phyloP scores from a whole-genome alignment of 2,113 vertebrate genomes.

The Seriola rivoliana region DNA sequence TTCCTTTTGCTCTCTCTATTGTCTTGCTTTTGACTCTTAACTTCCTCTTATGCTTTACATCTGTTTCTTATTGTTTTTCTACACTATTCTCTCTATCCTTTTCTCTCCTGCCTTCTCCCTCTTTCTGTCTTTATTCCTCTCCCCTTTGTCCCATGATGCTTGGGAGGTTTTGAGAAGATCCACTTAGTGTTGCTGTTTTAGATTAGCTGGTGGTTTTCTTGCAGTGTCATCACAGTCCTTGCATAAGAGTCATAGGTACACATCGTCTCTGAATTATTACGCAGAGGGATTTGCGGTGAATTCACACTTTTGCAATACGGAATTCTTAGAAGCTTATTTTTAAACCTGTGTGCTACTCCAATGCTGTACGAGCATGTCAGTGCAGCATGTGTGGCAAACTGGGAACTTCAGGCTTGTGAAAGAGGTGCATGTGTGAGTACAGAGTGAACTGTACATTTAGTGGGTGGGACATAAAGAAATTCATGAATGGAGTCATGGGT shows the following conservation, averaged over 20 bases:
- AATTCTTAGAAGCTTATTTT: conserved; percentile 40
- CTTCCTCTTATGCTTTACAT: conserved; percentile 36
- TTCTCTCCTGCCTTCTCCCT: background rate
- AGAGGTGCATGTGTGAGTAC: conserved; percentile 26
- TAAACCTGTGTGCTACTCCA: background rate
- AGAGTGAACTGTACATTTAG: conserved; percentile 60
- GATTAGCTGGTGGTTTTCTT: conserved; percentile 42
- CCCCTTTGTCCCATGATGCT: background rate
- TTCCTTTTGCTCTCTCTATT: conserved; percentile 5
- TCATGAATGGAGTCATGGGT: conserved; percentile 74
- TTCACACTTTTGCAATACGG: conserved; percentile 53
- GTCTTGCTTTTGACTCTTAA: conserved; percentile 23
- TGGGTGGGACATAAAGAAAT: conserved; percentile 49
- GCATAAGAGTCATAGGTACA: conserved; percentile 56
- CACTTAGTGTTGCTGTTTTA: conserved; percentile 40
- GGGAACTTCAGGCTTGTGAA: conserved; percentile 69
- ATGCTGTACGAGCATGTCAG: background rate
- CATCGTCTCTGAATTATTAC: conserved; percentile 46
- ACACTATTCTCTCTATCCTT: background rate
- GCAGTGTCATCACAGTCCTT: conserved; percentile 35
- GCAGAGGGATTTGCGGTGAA: conserved; percentile 15
- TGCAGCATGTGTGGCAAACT: conserved; percentile 43
- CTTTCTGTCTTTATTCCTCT: background rate
- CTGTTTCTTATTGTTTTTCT: background rate
- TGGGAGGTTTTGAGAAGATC: background rate